phyloP scores from a whole-genome alignment of 2,888 invertebrate genomes.

The Hypomecis atomaria region DNA sequence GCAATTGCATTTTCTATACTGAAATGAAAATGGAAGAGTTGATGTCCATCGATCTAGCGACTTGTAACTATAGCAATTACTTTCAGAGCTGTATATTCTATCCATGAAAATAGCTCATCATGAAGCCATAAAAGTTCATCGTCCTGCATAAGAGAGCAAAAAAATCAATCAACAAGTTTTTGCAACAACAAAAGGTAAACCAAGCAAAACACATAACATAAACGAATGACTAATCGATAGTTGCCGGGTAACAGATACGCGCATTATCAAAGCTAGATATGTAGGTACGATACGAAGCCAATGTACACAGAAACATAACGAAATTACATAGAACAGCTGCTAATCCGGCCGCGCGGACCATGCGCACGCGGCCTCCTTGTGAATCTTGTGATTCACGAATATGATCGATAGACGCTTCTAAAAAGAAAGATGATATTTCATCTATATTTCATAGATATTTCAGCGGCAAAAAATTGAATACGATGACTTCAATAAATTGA shows the following conservation, averaged over 20 bases:
- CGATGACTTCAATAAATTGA: slow-evolving; percentile 1
- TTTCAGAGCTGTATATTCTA: too few species aligned
- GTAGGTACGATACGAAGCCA: slow-evolving; percentile 2
- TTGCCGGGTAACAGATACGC: slow-evolving; percentile 25
- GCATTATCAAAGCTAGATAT: slow-evolving; percentile 12
- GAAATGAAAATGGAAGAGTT: too few species aligned
- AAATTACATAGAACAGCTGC: slow-evolving; percentile 23
- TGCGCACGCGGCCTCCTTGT: slow-evolving; percentile 20
- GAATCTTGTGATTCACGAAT: slow-evolving; percentile 18
- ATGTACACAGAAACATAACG: slow-evolving; percentile 9
- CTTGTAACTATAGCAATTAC: too few species aligned
- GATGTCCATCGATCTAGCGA: too few species aligned
- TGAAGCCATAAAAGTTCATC: neutral
- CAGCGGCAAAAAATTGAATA: slow-evolving; percentile 1
- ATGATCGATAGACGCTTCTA: slow-evolving; percentile 7
- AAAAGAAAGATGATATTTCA: neutral
- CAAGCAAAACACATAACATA: slow-evolving; percentile 12
- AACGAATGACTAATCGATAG: slow-evolving; percentile 28
- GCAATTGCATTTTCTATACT: too few species aligned
- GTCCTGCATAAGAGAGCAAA: slow-evolving; percentile 11
- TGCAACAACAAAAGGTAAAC: slow-evolving; percentile 3
- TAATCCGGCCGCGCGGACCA: slow-evolving; percentile 11
- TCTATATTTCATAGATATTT: slow-evolving; percentile 7
- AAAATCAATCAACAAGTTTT: slow-evolving; percentile 19
- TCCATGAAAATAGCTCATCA: too few species aligned